These are phyloP conservation scores for Perognathus longimembris DNA, from an alignment of 2,113 vertebrate genomes.

Conservation along the genomic window DNA sequence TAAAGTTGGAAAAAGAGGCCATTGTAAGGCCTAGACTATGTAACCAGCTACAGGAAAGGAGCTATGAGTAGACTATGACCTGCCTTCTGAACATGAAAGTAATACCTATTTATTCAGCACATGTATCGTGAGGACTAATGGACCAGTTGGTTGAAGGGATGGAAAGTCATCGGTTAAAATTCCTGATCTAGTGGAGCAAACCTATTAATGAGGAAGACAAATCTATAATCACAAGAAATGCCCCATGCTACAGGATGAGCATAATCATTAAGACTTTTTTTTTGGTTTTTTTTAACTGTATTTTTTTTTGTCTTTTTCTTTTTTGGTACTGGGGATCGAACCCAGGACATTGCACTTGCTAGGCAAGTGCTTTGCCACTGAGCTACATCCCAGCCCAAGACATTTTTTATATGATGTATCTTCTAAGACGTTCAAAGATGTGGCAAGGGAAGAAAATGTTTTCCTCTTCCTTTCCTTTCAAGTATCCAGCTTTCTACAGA, in stretches of 20 bases:
- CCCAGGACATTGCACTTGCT: too few species aligned
- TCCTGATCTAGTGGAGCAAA: not conserved
- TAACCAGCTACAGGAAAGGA: not conserved
- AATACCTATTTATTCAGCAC: not conserved
- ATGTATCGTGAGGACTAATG: not conserved
- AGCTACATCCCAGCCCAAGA: too few species aligned
- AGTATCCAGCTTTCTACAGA: not conserved
- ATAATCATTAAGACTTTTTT: not conserved
- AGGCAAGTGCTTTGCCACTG: too few species aligned
- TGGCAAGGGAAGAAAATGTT: not conserved
- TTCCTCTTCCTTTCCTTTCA: not conserved
- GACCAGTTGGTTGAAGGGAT: not conserved
- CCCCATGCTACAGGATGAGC: not conserved
- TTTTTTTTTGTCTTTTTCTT: too few species aligned
- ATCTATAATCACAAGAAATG: not conserved
- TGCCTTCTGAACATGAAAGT: not conserved
- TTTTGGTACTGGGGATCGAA: too few species aligned
- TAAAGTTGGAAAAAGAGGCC: not conserved
- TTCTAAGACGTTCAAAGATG: not conserved
- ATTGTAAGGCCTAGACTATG: not conserved
- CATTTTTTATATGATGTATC: too few species aligned
- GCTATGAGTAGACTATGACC: too few species aligned
- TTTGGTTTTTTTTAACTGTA: too few species aligned
- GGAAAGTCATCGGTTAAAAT: too few species aligned
- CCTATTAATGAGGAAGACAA: not conserved